phyloP scores from a whole-genome alignment of 1,140 invertebrate species.

The Parasteatoda tepidariorum region DNA sequence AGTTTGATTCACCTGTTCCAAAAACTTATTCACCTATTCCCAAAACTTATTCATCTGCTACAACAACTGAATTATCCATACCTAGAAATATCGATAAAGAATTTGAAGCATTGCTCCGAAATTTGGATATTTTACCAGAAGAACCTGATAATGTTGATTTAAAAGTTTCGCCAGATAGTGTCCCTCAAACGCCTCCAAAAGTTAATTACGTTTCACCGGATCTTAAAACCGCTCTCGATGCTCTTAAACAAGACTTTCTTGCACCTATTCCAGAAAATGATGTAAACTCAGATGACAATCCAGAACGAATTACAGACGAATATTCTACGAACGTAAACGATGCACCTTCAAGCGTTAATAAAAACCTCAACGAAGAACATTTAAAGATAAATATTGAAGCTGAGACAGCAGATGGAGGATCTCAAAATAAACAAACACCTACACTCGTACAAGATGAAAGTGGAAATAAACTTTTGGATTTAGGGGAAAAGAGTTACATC shows the following conservation, averaged over 20 bases:
- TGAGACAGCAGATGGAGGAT: background rate
- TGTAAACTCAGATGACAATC: background rate
- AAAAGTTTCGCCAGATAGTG: background rate
- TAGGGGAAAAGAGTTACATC: background rate
- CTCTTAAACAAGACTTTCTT: slow-evolving; percentile 19
- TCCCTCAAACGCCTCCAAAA: background rate
- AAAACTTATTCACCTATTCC: too few species aligned
- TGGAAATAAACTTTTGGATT: background rate
- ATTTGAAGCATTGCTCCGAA: slow-evolving; percentile 10
- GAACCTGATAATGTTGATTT: background rate
- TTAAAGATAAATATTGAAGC: background rate
- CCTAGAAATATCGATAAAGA: slow-evolving; percentile 36
- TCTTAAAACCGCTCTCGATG: slow-evolving; percentile 5
- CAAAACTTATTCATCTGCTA: background rate
- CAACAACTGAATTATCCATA: background rate
- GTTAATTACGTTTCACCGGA: background rate
- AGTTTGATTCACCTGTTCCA: background rate
- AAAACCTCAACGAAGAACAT: background rate
- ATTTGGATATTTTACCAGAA: slow-evolving; percentile 35
- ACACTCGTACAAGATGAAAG: background rate
- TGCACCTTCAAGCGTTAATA: background rate
- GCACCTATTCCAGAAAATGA: slow-evolving; percentile 19
- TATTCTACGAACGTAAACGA: background rate
- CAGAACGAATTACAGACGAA: background rate
- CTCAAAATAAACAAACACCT: background rate